These are phyloP conservation scores for Telenomus remus DNA, from an alignment of 1,140 invertebrate genomes.

Conservation along the genomic window DNA sequence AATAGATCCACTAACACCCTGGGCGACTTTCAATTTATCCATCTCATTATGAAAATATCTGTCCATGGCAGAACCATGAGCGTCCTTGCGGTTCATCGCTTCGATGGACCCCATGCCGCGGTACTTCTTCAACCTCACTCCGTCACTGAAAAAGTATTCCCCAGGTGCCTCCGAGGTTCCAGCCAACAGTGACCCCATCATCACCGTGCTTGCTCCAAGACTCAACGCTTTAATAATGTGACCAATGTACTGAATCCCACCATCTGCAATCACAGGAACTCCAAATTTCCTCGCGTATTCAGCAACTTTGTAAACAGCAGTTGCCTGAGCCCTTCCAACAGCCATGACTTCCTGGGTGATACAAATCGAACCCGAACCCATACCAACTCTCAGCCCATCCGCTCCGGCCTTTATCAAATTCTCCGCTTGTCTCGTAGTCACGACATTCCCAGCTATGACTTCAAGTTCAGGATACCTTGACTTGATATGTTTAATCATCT, in stretches of 20 bases:
- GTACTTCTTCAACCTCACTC: conserved; percentile 98
- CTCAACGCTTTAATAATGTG: conserved; percentile 96
- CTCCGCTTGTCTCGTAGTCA: conserved; percentile 96
- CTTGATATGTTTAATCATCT: conserved; percentile 97
- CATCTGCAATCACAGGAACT: conserved; percentile 98
- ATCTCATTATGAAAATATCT: conserved; percentile 92
- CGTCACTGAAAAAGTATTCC: conserved; percentile 98
- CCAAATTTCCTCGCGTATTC: conserved; percentile 92
- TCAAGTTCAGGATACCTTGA: conserved; percentile 92
- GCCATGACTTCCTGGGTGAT: conserved; percentile 99
- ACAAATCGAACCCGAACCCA: conserved; percentile 99
- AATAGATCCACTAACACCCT: conserved; percentile 98
- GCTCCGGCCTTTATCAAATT: conserved; percentile 98
- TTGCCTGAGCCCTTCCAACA: conserved; percentile 96
- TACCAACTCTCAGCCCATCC: conserved; percentile 96
- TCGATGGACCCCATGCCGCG: conserved; percentile 99
- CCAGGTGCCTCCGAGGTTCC: conserved; percentile 98
- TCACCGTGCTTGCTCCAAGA: conserved; percentile 96
- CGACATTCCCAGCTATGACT: conserved; percentile 98
- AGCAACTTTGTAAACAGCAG: conserved; percentile 94
- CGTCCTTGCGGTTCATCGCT: conserved; percentile 96
- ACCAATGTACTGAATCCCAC: conserved; percentile 96
- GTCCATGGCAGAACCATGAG: conserved; percentile 86
- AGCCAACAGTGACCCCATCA: conserved; percentile 97
- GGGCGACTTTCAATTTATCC: conserved; percentile 97